Percentiles rank a stretch among this genome's conserved stretches.
Conservation (phyloP, 2,888 invertebrate species). For the Willowsia nigromaculata region DNA sequence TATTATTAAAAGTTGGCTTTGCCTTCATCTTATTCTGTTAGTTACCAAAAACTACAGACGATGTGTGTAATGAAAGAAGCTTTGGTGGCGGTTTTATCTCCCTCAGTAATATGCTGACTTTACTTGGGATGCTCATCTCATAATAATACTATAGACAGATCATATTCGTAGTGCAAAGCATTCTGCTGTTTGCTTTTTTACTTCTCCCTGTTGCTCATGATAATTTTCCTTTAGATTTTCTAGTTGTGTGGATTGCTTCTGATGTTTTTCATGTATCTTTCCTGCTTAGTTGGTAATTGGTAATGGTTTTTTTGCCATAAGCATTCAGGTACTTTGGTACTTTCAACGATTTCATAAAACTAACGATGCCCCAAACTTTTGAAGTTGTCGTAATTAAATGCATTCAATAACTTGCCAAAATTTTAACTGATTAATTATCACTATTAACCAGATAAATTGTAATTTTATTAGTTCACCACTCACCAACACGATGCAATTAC, state of each 20-base stretch:
- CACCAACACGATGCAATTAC: no score
- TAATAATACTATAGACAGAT: not conserved
- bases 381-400: no score
- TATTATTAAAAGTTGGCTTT: slow-evolving; percentile 1
- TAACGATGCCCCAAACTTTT: no score
- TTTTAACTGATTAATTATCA: no score
- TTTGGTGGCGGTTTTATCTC: slow-evolving; percentile 45
- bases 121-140: not conserved
- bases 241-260: not conserved
- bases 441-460: no score
- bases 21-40: slow-evolving; percentile 36
- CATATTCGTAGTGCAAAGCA: slow-evolving; percentile 2
- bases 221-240: not conserved
- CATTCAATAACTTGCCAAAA: no score
- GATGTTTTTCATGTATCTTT: not conserved
- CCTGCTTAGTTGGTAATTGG: no score
- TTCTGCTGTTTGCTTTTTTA: not conserved
- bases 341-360: no score
- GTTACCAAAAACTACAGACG: slow-evolving; percentile 7
- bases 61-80: not conserved
- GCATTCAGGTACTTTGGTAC: no score
- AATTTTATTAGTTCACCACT: no score
- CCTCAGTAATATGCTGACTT: no score
- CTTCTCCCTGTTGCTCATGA: not conserved
- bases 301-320: no score